Evolutionary conservation across 2,888 invertebrate species (phyloP).

Genomic region (Pyrgus malvae): DNA sequence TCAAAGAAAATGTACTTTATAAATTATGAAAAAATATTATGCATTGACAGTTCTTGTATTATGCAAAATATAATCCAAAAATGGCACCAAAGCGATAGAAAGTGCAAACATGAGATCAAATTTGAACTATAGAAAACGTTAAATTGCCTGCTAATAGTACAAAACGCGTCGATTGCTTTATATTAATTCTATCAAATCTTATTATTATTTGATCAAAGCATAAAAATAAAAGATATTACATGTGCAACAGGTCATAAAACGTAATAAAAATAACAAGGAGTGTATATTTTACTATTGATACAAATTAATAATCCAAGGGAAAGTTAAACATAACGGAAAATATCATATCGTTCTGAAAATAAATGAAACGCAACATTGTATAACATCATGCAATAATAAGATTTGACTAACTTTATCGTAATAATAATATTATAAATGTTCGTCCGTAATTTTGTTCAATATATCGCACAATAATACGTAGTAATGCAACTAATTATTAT

Average conservation of each 20-base stretch:
- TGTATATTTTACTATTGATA: conserved; percentile 10
- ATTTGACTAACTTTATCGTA: conserved; percentile 40
- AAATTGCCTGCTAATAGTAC: conserved; percentile 73
- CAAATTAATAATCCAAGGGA: too few species aligned
- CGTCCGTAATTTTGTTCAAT: conserved; percentile 63
- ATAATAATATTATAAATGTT: conserved; percentile 34
- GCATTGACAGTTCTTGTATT: conserved; percentile 58
- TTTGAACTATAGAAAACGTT: conserved; percentile 50
- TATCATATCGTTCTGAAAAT: not conserved
- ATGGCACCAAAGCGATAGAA: conserved; percentile 69
- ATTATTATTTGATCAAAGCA: conserved; percentile 35
- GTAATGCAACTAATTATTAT: conserved; percentile 55
- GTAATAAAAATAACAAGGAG: conserved; percentile 22
- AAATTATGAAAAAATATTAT: conserved; percentile 61
- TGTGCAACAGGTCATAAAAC: conserved; percentile 23
- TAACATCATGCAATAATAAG: conserved; percentile 37
- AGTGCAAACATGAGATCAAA: conserved; percentile 76
- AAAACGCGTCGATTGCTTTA: conserved; percentile 56
- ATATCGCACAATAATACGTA: conserved; percentile 47
- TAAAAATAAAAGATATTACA: conserved; percentile 21
- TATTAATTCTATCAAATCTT: conserved; percentile 41
- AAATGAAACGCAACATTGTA: conserved; percentile 9
- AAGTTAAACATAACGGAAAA: not conserved
- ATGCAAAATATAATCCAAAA: conserved; percentile 58
- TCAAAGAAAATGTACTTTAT: conserved; percentile 40